These are phyloP conservation scores for Chrysina gloriosa DNA, from an alignment of 2,888 invertebrate species.

Conservation along the genomic window DNA sequence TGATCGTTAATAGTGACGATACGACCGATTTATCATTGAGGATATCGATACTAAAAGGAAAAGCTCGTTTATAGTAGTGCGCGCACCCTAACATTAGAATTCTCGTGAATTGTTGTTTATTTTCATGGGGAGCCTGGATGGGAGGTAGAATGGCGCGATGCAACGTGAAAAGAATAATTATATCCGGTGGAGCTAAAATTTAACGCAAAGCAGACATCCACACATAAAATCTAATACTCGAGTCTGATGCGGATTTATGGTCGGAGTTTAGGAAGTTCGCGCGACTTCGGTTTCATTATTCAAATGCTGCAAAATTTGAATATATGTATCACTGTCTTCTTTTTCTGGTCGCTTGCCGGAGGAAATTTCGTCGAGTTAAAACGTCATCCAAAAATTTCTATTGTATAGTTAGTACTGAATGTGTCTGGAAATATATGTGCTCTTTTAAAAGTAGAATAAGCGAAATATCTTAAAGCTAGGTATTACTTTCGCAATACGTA, in stretches of 20 bases:
- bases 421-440: no score
- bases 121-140: neutral
- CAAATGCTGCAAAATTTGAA: conserved; percentile 10
- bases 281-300: conserved; percentile 26
- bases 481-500: no score
- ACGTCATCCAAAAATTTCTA: no score
- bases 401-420: no score
- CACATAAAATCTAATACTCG: conserved; percentile 22
- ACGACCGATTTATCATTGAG: no score
- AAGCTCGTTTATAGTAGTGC: neutral
- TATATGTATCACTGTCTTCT: conserved; percentile 9
- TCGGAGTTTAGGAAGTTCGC: conserved; percentile 20
- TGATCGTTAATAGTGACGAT: no score
- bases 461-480: no score
- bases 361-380: no score
- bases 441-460: no score
- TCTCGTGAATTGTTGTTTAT: conserved; percentile 25
- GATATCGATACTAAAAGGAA: neutral
- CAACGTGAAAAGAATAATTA: conserved; percentile 28
- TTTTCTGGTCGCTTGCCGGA: no score
- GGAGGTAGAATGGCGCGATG: neutral
- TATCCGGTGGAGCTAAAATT: conserved; percentile 19
- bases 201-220: conserved; percentile 15
- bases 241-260: conserved; percentile 19
- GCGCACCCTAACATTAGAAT: conserved; percentile 1